Conservation (phyloP, 1,140 invertebrate species). For the Drosophila repletoides region DNA sequence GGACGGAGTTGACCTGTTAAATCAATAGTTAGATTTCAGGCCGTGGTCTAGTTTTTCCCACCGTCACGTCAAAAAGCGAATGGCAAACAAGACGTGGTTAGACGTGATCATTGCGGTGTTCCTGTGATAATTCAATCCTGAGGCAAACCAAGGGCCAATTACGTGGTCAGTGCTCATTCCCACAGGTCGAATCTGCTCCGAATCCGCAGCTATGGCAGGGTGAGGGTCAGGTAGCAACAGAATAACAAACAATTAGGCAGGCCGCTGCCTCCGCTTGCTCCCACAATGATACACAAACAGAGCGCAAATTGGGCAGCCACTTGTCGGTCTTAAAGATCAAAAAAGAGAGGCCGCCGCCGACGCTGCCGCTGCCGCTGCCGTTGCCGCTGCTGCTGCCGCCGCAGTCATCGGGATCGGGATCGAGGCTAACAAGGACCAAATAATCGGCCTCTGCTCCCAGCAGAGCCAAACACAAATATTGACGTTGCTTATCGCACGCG, state of each 20-base stretch:
- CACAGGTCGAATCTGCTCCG: slow-evolving; percentile 22
- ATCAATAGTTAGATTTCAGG: slow-evolving; percentile 42
- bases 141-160: slow-evolving; percentile 41
- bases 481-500: slow-evolving; percentile 80
- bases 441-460: slow-evolving; percentile 48
- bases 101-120: slow-evolving; percentile 1
- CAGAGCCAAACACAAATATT: slow-evolving; percentile 76
- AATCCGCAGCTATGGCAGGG: background rate
- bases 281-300: slow-evolving; percentile 65
- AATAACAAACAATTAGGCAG: slow-evolving; percentile 70
- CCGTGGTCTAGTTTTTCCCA: slow-evolving; percentile 55
- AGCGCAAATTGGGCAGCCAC: slow-evolving; percentile 72
- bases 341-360: background rate
- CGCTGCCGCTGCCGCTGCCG: background rate
- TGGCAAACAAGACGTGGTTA: slow-evolving; percentile 10
- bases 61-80: slow-evolving; percentile 28
- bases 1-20: slow-evolving; percentile 48
- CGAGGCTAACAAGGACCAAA: slow-evolving; percentile 50
- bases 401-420: slow-evolving; percentile 1
- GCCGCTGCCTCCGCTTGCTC: slow-evolving; percentile 36
- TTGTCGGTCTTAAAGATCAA: slow-evolving; percentile 38
- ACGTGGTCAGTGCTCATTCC: slow-evolving; percentile 32
- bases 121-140: slow-evolving; percentile 39
- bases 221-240: slow-evolving; percentile 50
- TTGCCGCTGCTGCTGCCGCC: too few species aligned